A percentile compares a stretch with the other conserved stretches of the same genome.
Conservation (phyloP, 2,113 vertebrate species). For the Varanus salvator region DNA sequence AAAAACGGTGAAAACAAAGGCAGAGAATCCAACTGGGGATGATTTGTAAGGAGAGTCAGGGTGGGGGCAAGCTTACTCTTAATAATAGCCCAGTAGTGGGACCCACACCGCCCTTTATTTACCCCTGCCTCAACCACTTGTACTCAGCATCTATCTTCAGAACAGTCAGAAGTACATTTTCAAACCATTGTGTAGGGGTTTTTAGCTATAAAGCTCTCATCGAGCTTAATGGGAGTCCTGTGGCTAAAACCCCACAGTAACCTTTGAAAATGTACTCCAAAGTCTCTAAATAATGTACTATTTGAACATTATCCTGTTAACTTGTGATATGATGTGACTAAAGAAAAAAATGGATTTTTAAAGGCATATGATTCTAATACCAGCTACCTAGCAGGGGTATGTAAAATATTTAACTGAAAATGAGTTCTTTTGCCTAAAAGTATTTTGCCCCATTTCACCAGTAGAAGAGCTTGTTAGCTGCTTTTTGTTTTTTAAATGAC, state of each 20-base stretch:
- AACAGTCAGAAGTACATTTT: conserved; percentile 64
- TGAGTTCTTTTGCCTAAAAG: conserved; percentile 43
- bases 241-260: conserved; percentile 43
- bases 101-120: conserved; percentile 45
- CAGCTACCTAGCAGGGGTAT: conserved; percentile 30
- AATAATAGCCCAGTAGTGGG: conserved; percentile 31
- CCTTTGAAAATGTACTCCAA: conserved; percentile 60
- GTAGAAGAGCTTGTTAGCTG: neutral
- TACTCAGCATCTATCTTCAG: conserved; percentile 64
- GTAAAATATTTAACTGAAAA: conserved; percentile 60
- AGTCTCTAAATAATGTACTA: conserved; percentile 69
- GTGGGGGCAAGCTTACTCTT: conserved; percentile 36
- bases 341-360: conserved; percentile 52
- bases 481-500: conserved; percentile 49
- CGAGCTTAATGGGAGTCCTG: conserved; percentile 71
- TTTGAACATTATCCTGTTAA: conserved; percentile 58
- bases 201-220: conserved; percentile 61
- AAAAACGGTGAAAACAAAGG: conserved; percentile 34
- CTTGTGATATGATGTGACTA: conserved; percentile 33
- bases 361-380: conserved; percentile 41
- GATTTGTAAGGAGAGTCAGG: conserved; percentile 38
- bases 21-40: conserved; percentile 38
- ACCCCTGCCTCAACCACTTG: conserved; percentile 45
- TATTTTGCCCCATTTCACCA: conserved; percentile 30
- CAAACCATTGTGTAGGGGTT: conserved; percentile 58